Evolutionary conservation across 2,888 invertebrate species (phyloP).

Genomic region (Listrodromus nycthemerus): DNA sequence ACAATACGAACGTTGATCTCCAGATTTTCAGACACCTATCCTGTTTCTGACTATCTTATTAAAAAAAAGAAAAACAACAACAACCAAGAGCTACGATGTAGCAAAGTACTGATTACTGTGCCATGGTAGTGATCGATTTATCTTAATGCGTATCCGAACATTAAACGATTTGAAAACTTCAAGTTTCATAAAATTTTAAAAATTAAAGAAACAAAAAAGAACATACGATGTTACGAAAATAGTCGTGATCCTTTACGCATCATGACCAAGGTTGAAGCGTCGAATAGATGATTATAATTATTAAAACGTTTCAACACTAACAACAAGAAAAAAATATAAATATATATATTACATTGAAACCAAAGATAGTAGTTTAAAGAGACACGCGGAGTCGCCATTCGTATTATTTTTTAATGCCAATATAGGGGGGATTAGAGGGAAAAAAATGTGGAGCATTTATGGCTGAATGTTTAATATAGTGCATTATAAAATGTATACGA

Average conservation of each 20-base stretch:
- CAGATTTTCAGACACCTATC: neutral
- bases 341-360: conserved; percentile 17
- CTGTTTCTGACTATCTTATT: neutral
- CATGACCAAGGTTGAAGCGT: conserved; percentile 5
- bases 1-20: neutral
- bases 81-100: neutral
- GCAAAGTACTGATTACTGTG: conserved; percentile 6
- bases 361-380: conserved; percentile 38
- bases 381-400: conserved; percentile 2
- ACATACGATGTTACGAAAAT: neutral
- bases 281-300: neutral
- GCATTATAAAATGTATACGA: neutral
- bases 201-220: neutral
- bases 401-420: conserved; percentile 36
- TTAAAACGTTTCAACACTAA: neutral
- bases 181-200: neutral
- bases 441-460: neutral
- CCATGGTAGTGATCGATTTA: conserved; percentile 5
- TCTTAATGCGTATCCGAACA: neutral
- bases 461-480: neutral
- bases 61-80: neutral
- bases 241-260: neutral
- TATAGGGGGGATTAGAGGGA: neutral
- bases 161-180: neutral
- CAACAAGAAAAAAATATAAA: neutral